These are phyloP conservation scores for Brachyptera putata DNA, from an alignment of 2,888 invertebrate species.

Conservation along the genomic window DNA sequence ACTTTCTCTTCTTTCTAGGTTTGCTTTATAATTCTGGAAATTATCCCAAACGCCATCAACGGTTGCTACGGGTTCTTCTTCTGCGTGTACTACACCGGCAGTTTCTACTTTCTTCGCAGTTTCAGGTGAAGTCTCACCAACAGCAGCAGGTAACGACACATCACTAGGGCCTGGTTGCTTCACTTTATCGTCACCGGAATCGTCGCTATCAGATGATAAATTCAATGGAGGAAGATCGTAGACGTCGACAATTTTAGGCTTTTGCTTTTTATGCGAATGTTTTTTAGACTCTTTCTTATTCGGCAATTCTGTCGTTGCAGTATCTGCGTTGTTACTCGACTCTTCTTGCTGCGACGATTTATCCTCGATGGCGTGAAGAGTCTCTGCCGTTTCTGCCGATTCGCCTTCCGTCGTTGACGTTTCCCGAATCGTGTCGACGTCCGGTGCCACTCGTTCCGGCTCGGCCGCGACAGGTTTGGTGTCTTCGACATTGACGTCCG, in stretches of 20 bases:
- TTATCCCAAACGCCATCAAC: constrained; percentile 73
- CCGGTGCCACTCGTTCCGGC: background rate
- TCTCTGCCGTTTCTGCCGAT: background rate
- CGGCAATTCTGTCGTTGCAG: too few relatives aligned
- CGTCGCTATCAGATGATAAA: constrained; percentile 76
- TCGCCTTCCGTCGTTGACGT: background rate
- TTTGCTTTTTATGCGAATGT: constrained; percentile 24
- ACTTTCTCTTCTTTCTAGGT: constrained; percentile 53
- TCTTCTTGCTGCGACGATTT: constrained; percentile 22
- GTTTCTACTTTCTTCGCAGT: constrained; percentile 19
- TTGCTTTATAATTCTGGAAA: constrained; percentile 69
- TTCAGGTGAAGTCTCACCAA: too few relatives aligned
- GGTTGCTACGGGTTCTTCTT: constrained; percentile 50
- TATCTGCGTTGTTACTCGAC: too few relatives aligned
- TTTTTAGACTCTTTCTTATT: constrained; percentile 37
- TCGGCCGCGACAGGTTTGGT: background rate
- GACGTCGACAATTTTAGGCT: constrained; percentile 50
- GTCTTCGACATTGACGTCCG: background rate
- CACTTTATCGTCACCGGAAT: constrained; percentile 55
- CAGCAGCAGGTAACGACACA: background rate
- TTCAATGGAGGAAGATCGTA: constrained; percentile 74
- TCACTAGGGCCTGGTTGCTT: background rate
- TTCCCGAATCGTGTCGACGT: too few relatives aligned
- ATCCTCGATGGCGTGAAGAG: background rate
- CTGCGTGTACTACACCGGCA: constrained; percentile 31